phyloP scores from a whole-genome alignment of 53 echinoderm and acorn worm genomes.

The Paelopatides confundens region DNA sequence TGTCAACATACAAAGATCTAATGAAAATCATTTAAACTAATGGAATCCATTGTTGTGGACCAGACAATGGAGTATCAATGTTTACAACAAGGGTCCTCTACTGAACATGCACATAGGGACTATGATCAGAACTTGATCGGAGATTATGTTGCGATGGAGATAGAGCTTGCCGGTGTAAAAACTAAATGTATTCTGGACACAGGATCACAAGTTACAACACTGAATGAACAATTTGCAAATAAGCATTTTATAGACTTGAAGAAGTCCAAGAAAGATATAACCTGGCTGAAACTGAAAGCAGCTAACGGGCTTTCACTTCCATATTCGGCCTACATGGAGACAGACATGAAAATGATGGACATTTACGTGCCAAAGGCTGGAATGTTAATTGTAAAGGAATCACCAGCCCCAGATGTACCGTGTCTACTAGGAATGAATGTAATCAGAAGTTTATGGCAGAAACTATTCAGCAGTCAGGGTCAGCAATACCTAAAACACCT shows the following conservation, averaged over 20 bases:
- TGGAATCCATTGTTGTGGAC: slow-evolving; percentile 17
- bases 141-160: neutral
- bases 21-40: slow-evolving; percentile 13
- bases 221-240: neutral
- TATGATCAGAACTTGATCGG: neutral
- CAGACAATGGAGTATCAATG: neutral
- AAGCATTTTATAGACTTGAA: neutral
- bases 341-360: neutral
- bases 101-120: too few relatives aligned
- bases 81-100: neutral
- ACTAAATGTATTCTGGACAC: slow-evolving; percentile 28
- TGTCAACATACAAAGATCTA: neutral
- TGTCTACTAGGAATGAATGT: slow-evolving; percentile 49
- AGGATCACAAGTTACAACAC: slow-evolving; percentile 27
- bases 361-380: neutral
- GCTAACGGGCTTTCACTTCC: neutral
- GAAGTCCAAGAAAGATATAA: neutral
- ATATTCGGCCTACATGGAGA: neutral
- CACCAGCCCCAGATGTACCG: neutral
- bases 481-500: neutral
- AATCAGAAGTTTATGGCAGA: neutral
- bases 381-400: slow-evolving; percentile 9
- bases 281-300: slow-evolving; percentile 20
- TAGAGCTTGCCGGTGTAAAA: slow-evolving; percentile 10
- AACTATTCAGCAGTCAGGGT: slow-evolving; percentile 7